Base-by-base conservation (phyloP, 2,113 vertebrate species). In the Xerus inauris region DNA sequence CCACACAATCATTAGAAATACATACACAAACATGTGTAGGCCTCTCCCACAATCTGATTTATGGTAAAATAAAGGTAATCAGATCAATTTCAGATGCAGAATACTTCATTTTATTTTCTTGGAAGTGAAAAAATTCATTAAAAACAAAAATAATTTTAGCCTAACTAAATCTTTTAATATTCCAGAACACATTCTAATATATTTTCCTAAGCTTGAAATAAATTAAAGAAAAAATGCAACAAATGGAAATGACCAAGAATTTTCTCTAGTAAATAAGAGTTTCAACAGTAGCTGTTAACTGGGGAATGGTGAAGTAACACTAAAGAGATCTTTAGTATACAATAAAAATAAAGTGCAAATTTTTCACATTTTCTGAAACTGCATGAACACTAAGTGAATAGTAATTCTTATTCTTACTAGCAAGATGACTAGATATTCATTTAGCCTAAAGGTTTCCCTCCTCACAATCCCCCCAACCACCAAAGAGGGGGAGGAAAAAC, bases 1-100 rank as follows among this genome's bases (percentile, higher is more conserved):
- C 82, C 97, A 97, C 57, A 92, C 35, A 94, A 40, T 96, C 93
- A 92, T 94, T 94, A 97, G 89, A 98, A 85, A 93, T 81, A 84
- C 9, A 86, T 28, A 90, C 32, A 82, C n/a, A 87, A 24, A 80
- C 30, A 42, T 32, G 94, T 51, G 40, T 8, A 72, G 45, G 64
- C 45, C 40, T 24, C 17, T 16, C n/a, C 30, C 11, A 19, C 45
- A 35, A n/a, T 13, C 40, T 47, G 57, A 91, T 57, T 26, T 71
- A 82, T 59, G n/a, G 57, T 49, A 92, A 96, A 76, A 81, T 51
- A 96, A 93, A 97, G 82, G 49, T 65, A 57, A 94, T 96, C 83
- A 86, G 80, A 73, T 47, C 32, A 59, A 94, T 96, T 94, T 91
- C 67, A 89, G 24, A 32, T 85, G 83, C 57, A 94, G 54, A 85